Conservation (phyloP, 2,113 vertebrate species). For the Sinocyclocheilus maitianheensis region DNA sequence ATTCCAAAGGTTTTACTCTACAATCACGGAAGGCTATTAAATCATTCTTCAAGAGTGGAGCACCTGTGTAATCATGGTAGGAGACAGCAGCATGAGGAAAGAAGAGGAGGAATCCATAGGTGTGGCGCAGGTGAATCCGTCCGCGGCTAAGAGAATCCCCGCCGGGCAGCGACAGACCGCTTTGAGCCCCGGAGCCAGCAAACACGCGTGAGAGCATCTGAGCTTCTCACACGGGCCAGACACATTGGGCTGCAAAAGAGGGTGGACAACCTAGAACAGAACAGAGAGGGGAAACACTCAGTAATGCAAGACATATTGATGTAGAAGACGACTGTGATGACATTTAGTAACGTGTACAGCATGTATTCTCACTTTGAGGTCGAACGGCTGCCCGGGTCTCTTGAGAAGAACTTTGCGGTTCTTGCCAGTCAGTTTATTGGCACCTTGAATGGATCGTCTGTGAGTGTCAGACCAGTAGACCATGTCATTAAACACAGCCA, state of each 20-base stretch:
- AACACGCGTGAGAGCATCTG: slow-evolving; percentile 84
- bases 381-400: slow-evolving; percentile 81
- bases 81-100: slow-evolving; percentile 79
- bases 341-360: background rate
- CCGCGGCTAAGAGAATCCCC: slow-evolving; percentile 72
- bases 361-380: slow-evolving; percentile 78
- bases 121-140: slow-evolving; percentile 75
- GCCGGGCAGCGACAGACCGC: slow-evolving; percentile 82
- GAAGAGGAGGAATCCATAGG: slow-evolving; percentile 70
- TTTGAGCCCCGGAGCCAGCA: slow-evolving; percentile 69
- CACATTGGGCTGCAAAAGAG: slow-evolving; percentile 71
- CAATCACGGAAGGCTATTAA: background rate
- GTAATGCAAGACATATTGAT: background rate
- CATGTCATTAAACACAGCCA: slow-evolving; percentile 82
- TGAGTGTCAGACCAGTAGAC: slow-evolving; percentile 89
- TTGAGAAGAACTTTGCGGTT: slow-evolving; percentile 82
- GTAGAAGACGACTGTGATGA: background rate
- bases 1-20: background rate
- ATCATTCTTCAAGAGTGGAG: background rate
- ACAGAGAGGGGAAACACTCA: background rate
- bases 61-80: slow-evolving; percentile 78
- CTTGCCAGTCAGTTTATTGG: slow-evolving; percentile 84
- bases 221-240: slow-evolving; percentile 72
- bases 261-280: slow-evolving; percentile 67
- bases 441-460: slow-evolving; percentile 78